phyloP scores from a whole-genome alignment of 1,140 invertebrate genomes.

The Parasteatoda tepidariorum region DNA sequence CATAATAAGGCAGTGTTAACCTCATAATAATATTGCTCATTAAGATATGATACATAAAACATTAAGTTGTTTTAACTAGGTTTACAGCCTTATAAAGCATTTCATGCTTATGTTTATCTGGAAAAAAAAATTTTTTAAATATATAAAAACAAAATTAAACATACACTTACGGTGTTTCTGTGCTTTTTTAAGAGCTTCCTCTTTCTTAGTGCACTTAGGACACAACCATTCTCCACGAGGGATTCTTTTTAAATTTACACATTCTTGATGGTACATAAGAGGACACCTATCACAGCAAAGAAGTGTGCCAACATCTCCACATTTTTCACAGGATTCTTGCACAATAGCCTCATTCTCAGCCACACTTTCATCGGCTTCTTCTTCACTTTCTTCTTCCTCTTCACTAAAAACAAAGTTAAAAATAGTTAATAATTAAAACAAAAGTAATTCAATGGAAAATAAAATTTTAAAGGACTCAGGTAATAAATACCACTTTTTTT shows the following conservation, averaged over 20 bases:
- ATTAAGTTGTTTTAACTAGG: too few species aligned
- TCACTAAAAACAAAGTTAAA: not conserved
- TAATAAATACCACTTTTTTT: too few species aligned
- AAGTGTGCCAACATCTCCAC: constrained; percentile 71
- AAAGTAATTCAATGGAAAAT: too few species aligned
- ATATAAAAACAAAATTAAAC: not conserved
- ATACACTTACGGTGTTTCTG: constrained; percentile 48
- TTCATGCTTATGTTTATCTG: too few species aligned
- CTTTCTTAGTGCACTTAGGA: constrained; percentile 69
- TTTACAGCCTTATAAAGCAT: too few species aligned
- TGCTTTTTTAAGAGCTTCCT: constrained; percentile 41
- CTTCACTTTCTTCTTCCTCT: constrained; percentile 23
- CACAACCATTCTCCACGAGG: constrained; percentile 76
- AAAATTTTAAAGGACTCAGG: too few species aligned
- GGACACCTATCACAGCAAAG: constrained; percentile 90
- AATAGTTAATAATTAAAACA: not conserved
- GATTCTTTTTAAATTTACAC: constrained; percentile 88
- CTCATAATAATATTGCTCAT: too few species aligned
- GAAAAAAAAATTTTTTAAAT: too few species aligned
- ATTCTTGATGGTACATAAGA: constrained; percentile 91
- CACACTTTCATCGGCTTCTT: constrained; percentile 70
- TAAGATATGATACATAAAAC: too few species aligned
- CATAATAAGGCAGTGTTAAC: too few species aligned
- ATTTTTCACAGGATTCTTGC: constrained; percentile 69
- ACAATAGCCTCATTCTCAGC: constrained; percentile 63